Conservation (phyloP, 2,888 invertebrate species). For the Pogonocherus hispidulus region DNA sequence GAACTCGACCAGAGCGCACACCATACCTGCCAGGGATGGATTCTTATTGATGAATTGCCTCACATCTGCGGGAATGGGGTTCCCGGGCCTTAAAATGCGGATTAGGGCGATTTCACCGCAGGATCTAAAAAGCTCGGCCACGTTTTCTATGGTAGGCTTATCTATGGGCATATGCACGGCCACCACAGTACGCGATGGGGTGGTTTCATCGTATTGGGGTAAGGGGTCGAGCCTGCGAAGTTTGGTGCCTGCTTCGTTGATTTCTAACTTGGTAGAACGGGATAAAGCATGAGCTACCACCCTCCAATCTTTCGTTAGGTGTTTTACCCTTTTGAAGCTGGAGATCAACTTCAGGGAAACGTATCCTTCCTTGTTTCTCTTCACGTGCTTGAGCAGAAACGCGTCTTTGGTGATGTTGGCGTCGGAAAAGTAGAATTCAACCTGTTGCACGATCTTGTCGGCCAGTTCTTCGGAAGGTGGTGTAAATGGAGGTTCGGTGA, state of each 20-base stretch:
- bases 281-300: constrained; percentile 90
- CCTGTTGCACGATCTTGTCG: constrained; percentile 85
- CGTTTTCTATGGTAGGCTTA: constrained; percentile 88
- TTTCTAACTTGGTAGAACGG: constrained; percentile 84
- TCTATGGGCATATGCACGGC: constrained; percentile 89
- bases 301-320: constrained; percentile 94
- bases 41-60: constrained; percentile 92
- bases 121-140: constrained; percentile 89
- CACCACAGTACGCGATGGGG: constrained; percentile 91
- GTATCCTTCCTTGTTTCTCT: constrained; percentile 95
- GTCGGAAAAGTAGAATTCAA: constrained; percentile 97
- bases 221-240: constrained; percentile 87
- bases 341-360: constrained; percentile 95
- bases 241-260: constrained; percentile 93
- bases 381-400: constrained; percentile 94
- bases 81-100: constrained; percentile 89
- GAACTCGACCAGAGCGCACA: constrained; percentile 93
- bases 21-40: constrained; percentile 87
- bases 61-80: constrained; percentile 91
- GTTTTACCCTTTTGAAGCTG: constrained; percentile 95
- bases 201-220: constrained; percentile 92
- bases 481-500: constrained; percentile 74
- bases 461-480: constrained; percentile 84
- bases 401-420: constrained; percentile 96
- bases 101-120: constrained; percentile 94